Conservation (phyloP, 2,888 invertebrate genomes). For the Hemistola chrysoprasaria region DNA sequence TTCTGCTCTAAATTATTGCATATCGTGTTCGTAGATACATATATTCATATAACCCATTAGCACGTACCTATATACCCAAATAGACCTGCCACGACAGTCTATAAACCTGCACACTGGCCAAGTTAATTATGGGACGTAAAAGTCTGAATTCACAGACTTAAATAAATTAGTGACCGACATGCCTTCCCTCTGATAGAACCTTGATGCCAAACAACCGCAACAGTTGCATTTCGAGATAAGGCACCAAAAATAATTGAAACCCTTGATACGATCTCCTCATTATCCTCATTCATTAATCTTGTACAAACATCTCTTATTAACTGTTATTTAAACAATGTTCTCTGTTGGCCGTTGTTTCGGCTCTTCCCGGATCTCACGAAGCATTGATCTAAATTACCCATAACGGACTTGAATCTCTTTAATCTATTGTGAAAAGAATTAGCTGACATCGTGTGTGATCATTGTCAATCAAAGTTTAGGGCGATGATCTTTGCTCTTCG, state of each 20-base stretch:
- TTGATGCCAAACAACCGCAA: slow-evolving; percentile 9
- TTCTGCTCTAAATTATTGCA: no score
- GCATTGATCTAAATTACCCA: slow-evolving; percentile 53
- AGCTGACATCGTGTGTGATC: slow-evolving; percentile 30
- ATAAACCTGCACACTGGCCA: no score
- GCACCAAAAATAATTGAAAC: slow-evolving; percentile 26
- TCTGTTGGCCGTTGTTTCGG: slow-evolving; percentile 40
- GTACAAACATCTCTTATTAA: slow-evolving; percentile 44
- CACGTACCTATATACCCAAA: no score
- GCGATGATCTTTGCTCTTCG: slow-evolving; percentile 44
- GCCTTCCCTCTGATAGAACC: slow-evolving; percentile 1
- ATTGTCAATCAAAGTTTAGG: slow-evolving; percentile 50
- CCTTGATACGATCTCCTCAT: slow-evolving; percentile 30
- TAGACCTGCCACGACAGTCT: no score
- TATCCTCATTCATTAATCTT: slow-evolving; percentile 44
- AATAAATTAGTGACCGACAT: not conserved
- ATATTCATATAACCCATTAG: no score
- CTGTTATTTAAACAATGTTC: slow-evolving; percentile 47
- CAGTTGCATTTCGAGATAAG: slow-evolving; percentile 23
- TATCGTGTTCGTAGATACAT: no score
- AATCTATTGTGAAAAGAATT: slow-evolving; percentile 28
- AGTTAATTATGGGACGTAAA: no score
- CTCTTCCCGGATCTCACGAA: slow-evolving; percentile 54
- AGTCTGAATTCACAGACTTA: not conserved
- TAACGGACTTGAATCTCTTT: slow-evolving; percentile 50